Evolutionary conservation across 2,888 invertebrate genomes (phyloP).

Genomic region (Aproaerema taeniolella): DNA sequence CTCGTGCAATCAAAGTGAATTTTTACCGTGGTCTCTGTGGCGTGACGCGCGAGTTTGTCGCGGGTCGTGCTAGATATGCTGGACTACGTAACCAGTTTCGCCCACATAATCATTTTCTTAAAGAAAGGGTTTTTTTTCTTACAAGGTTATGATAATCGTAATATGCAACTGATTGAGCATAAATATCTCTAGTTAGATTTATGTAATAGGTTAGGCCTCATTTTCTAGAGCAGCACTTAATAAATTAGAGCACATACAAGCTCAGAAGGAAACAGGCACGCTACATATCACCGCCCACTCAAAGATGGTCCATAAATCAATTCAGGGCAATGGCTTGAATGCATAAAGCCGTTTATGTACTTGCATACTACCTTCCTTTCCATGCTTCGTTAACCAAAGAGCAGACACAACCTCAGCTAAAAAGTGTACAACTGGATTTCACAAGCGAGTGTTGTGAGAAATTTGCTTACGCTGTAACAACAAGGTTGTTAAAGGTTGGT

Average conservation of each 20-base stretch:
- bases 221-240: no score
- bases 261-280: constrained; percentile 35
- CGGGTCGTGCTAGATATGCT: no score
- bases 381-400: background rate
- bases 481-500: constrained; percentile 9
- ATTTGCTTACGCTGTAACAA: constrained; percentile 21
- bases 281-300: constrained; percentile 54
- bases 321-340: constrained; percentile 48
- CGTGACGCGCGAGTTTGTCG: no score
- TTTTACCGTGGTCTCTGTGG: no score
- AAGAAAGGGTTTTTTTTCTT: no score
- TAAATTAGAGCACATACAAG: constrained; percentile 36
- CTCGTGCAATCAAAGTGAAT: no score
- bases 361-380: constrained; percentile 10
- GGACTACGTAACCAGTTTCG: no score
- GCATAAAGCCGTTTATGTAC: constrained; percentile 41
- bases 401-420: background rate
- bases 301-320: constrained; percentile 50
- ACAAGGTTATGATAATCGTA: no score
- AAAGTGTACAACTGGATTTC: background rate
- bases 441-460: background rate
- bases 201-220: no score
- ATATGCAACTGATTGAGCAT: no score
- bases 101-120: no score
- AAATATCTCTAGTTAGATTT: no score